A percentile compares a stretch with the other conserved stretches of the same genome.
Conservation (phyloP, 2,888 invertebrate species). For the Lasioglossum marginatum region DNA sequence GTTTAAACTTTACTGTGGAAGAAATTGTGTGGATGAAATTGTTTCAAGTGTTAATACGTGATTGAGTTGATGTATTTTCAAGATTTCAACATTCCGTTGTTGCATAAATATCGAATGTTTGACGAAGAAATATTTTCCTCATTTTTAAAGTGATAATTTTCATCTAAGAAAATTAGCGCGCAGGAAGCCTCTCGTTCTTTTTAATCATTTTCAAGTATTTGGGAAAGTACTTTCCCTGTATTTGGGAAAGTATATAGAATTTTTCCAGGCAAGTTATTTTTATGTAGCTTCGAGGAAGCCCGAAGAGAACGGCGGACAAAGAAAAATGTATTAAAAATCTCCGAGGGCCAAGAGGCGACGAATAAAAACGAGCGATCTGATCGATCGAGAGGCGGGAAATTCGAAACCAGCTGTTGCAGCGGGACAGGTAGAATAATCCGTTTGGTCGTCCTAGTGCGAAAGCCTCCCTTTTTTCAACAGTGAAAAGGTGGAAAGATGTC, state of each 20-base stretch:
- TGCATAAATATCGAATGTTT: no score
- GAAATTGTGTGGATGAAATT: no score
- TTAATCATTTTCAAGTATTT: background rate
- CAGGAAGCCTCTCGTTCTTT: no score
- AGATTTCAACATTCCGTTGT: background rate
- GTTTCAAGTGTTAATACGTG: no score
- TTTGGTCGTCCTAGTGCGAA: background rate
- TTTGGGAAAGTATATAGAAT: background rate
- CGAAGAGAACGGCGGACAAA: background rate
- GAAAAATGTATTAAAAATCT: background rate
- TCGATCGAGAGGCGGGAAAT: background rate
- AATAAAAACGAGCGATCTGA: background rate
- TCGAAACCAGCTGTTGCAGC: constrained; percentile 1
- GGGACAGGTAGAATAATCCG: constrained; percentile 1
- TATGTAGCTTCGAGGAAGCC: background rate
- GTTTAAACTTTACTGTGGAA: no score
- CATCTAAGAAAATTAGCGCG: no score
- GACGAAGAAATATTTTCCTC: no score
- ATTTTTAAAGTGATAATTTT: background rate
- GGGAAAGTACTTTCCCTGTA: no score
- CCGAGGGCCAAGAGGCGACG: background rate
- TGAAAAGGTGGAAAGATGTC: background rate
- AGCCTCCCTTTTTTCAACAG: background rate
- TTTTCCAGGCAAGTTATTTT: background rate
- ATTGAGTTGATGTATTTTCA: background rate